Evolutionary conservation across 2,888 invertebrate species (phyloP).

Genomic region (Cheilosia soror): DNA sequence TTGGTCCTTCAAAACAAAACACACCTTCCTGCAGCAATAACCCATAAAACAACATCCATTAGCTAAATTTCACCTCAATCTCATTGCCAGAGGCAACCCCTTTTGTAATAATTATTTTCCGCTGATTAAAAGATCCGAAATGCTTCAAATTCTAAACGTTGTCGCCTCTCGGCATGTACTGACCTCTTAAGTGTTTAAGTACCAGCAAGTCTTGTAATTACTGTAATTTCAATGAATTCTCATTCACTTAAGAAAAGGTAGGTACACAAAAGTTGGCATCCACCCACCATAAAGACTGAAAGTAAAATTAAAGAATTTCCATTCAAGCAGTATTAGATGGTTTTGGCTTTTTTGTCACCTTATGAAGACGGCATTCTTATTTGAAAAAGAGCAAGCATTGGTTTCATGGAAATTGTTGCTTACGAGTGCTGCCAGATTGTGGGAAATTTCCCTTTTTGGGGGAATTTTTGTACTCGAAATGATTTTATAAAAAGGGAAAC

Average conservation of each 20-base stretch:
- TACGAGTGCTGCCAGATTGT: too few relatives aligned
- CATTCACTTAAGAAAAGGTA: not conserved
- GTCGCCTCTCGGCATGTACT: not conserved
- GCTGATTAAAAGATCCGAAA: too few relatives aligned
- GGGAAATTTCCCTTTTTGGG: too few relatives aligned
- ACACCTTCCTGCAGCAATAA: too few relatives aligned
- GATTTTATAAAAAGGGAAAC: too few relatives aligned
- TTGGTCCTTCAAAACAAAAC: too few relatives aligned
- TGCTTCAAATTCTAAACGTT: slow-evolving; percentile 2
- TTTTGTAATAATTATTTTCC: not conserved
- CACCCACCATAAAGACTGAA: not conserved
- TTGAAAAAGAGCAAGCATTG: too few relatives aligned
- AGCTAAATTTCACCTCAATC: too few relatives aligned
- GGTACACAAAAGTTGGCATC: not conserved
- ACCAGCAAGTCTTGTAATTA: slow-evolving; percentile 14
- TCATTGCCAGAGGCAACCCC: too few relatives aligned
- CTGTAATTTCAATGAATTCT: slow-evolving; percentile 19
- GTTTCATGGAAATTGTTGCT: too few relatives aligned
- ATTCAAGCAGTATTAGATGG: not conserved
- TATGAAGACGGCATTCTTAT: not conserved
- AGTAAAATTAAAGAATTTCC: not conserved
- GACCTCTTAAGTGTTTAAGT: slow-evolving; percentile 1
- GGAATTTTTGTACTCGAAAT: too few relatives aligned
- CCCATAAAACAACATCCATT: too few relatives aligned
- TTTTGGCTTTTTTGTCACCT: not conserved